Base-by-base conservation (phyloP, 1,140 invertebrate species). In the Eupristina koningsbergeri region DNA sequence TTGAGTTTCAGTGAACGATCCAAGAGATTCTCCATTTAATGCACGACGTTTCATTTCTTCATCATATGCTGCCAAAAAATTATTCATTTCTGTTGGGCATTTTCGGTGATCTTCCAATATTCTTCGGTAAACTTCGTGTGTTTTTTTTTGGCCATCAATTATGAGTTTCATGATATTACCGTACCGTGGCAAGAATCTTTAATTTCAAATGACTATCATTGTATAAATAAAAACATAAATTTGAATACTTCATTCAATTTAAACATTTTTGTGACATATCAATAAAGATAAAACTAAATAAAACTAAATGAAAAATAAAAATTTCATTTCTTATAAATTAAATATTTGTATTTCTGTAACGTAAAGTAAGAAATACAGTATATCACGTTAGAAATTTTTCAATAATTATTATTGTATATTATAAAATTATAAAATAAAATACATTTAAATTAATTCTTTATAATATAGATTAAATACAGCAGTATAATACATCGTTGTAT, bases 1-100 rank as follows among this genome's bases (percentile, higher is more conserved):
- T 87, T 98, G 97, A 50, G 93, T 91, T 75, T 94, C 93, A 34
- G 90, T 94, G 85, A 94, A 95, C 71, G 90, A 89, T 31, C 90
- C 88, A 9, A 74, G 50, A 3, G 87, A 80, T 74, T 93, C 92
- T 69, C 93, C 90, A 26, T 88, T 88, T 69, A 86, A 73, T 90
- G 88, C 85, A 88, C 87, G 92, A 91, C 85, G 88, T 93, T 86
- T 91, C 93, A 93, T 95, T 86, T 96, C 95, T 22, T 93, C 88
- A 22, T 96, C 90, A 88, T 96, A 97, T 63, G 94, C 94, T 75
- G 96, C 95, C 5, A 97, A 89, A 58, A 98, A 94, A 88, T 94
- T 95, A 26, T 94, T 93, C 3, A 83, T 84, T 31, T 87, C 88
- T 15, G 64, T 89, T 47, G 88, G 74, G 26, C 82, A 73, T 73